phyloP scores from a whole-genome alignment of 2,888 invertebrate species.

The Microchrysa polita region DNA sequence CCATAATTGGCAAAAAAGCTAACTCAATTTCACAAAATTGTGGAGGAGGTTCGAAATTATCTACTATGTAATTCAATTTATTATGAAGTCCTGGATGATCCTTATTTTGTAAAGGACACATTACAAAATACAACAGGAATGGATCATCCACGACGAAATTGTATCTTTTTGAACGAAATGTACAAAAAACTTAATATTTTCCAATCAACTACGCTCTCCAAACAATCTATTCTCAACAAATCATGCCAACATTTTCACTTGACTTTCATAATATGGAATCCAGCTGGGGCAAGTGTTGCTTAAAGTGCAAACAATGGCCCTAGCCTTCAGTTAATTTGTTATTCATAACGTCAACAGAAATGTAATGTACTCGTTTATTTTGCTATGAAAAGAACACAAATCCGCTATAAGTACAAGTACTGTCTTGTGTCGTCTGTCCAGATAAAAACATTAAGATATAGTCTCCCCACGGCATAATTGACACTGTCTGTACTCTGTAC shows the following conservation, averaged over 20 bases:
- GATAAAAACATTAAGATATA: slow-evolving; percentile 35
- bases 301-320: background rate
- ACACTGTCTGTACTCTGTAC: background rate
- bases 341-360: background rate
- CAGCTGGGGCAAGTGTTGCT: background rate
- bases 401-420: slow-evolving; percentile 2
- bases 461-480: slow-evolving; percentile 7
- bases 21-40: too few relatives aligned
- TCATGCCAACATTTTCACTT: slow-evolving; percentile 7
- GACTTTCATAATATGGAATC: background rate
- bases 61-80: too few relatives aligned
- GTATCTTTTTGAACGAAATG: too few relatives aligned
- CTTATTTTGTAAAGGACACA: too few relatives aligned
- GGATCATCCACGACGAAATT: too few relatives aligned
- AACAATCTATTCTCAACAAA: background rate
- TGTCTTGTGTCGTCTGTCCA: slow-evolving; percentile 18
- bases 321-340: slow-evolving; percentile 20
- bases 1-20: too few relatives aligned
- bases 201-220: background rate
- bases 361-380: slow-evolving; percentile 19
- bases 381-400: slow-evolving; percentile 12
- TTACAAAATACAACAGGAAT: too few relatives aligned
- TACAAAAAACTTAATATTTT: background rate
- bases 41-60: too few relatives aligned
- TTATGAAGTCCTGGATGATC: too few relatives aligned